Base-by-base conservation (phyloP, 92 coral and sea anemone genomes). In the Phenganax subtilis region DNA sequence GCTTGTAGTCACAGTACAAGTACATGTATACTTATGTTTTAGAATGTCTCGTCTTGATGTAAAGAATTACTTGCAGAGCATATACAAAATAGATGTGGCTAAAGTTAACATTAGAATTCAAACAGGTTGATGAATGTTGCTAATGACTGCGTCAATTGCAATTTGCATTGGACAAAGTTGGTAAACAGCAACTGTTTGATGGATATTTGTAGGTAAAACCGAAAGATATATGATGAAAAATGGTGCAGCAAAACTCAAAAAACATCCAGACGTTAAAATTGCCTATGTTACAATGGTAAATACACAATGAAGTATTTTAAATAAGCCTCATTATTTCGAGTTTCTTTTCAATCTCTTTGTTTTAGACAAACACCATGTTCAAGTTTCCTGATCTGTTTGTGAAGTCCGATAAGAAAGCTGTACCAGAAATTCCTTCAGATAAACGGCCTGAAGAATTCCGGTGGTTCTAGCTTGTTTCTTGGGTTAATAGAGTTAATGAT, bases 1-100 rank as follows among this genome's bases (percentile, higher is more conserved):
- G 5, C 0, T 59, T 59, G 16, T 20, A 20, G 25, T 20, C 25
- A 20, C 25, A 20, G 25, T 3, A 59, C 25, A 59, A 14, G 65
- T 59, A 20, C 65, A 1, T 37, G 47, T 37, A 37, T 37, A 37
- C 5, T 11, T 73, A 7, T 16, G 20, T 59, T 30, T 28, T 72
- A 94, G 98, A 83, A 94, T 94, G 98, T 94, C 98, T 6, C 91
- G 91, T 68, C 71, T 94, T 61, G 98, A 94, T 74, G 84, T 94
- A 55, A 92, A 81, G 81, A 94, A 90, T 71, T 94, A 94, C 78
- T 86, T 94, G 29, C 85, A 85, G 54, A 89, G 84, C 51, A 89
- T 94, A 28, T 94, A 94, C 77, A 85, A 86, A 54, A 87, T 94
- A 72, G 90, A 94, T 68, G 94, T 92, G 53, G 92, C 93, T 12